Base-by-base conservation (phyloP, 2,888 invertebrate genomes). In the Sepiola atlantica region DNA sequence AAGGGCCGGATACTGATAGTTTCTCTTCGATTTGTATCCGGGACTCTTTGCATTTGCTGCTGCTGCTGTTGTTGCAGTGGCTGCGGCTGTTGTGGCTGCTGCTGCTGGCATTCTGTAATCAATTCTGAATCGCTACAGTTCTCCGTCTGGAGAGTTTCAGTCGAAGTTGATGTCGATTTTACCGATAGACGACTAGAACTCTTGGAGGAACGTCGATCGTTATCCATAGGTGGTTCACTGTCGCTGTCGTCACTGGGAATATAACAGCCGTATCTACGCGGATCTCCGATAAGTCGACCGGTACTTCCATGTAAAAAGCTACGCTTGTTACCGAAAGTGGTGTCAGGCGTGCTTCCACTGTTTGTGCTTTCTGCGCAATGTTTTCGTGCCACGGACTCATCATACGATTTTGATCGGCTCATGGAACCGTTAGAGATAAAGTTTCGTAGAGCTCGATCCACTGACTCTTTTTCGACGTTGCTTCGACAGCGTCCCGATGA, bases 351-450 rank as follows among this genome's bases (percentile, higher is more conserved):
- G 91, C 95, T 95, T 35, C 95, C 95, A 90, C 95, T 95, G 92
- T 95, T 95, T 16, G 95, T 90, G 90, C 94, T 94, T 54, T 93
- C 95, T n/a, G 92, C 95, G n/a, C 94, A 95, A 32, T 96, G 95
- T 94, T 96, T 96, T 21, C 96, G 95, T 45, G 96, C 96, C 35
- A 96, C 96, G 91, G 96, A 96, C 95, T 97, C 96, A 94, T 96
- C 96, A 94, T 96, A 96, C 1, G 96, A 96, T 95, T 97, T 97
- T 18, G 96, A 97, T 92, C 96, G 95, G 61, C 96, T 97, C 96
- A 96, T 96, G 91, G 95, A 95, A 35, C 96, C 96, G 94, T 96
- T 95, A 57, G 94, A 94, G 24, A 95, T 95, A 77, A 95, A 94
- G 94, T 96, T 96, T 93, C 95, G 95, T 35, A 96, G 95, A 12